Percentiles rank a stretch among this genome's conserved stretches.
Evolutionary conservation across 1,140 invertebrate genomes (phyloP).

Genomic region (Helicoverpa zea): DNA sequence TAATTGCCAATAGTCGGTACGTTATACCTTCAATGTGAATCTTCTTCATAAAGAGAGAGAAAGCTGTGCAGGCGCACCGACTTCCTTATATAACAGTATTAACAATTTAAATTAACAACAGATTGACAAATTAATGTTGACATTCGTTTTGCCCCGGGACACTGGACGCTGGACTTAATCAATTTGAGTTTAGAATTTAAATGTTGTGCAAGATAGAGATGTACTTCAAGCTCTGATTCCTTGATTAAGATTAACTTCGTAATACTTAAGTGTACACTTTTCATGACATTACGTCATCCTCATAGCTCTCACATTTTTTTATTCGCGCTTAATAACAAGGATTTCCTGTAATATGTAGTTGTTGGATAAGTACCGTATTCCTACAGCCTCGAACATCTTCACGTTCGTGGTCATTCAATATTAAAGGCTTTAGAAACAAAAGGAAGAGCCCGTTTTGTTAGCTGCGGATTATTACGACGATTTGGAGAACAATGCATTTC

Average conservation of each 20-base stretch:
- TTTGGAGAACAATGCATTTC: slow-evolving; percentile 57
- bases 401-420: slow-evolving; percentile 18
- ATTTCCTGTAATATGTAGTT: neutral
- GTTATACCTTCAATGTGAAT: slow-evolving; percentile 9
- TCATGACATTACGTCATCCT: neutral
- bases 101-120: slow-evolving; percentile 29
- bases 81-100: slow-evolving; percentile 23
- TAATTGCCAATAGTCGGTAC: slow-evolving; percentile 14
- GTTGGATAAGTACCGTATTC: slow-evolving; percentile 23
- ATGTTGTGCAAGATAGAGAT: neutral
- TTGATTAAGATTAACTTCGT: neutral
- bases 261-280: neutral
- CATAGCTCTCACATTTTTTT: neutral
- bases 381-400: slow-evolving; percentile 23
- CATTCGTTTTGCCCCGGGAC: neutral
- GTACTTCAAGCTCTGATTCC: slow-evolving; percentile 1
- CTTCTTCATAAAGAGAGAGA: slow-evolving; percentile 21
- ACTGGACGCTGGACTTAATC: neutral
- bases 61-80: slow-evolving; percentile 25
- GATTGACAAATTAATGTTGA: slow-evolving; percentile 46
- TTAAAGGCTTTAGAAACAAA: slow-evolving; percentile 42
- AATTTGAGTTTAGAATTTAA: slow-evolving; percentile 21
- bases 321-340: neutral
- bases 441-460: slow-evolving; percentile 49
- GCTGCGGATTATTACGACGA: slow-evolving; percentile 53